Percentiles rank a stretch among this genome's conserved stretches.
phyloP scores from a whole-genome alignment of 2,113 vertebrate genomes.

The Oxyura jamaicensis region DNA sequence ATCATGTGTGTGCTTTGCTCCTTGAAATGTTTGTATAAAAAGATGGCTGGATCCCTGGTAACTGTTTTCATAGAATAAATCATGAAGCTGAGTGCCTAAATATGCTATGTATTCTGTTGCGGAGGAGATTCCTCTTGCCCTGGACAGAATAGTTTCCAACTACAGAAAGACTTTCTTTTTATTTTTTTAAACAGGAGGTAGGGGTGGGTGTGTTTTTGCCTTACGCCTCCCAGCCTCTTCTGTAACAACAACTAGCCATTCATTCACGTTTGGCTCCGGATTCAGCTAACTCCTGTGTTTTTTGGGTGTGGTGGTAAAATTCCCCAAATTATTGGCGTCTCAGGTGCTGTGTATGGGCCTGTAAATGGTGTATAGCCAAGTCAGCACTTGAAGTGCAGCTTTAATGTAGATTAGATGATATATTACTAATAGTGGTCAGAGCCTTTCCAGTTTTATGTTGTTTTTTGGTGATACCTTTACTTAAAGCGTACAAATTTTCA shows the following conservation, averaged over 20 bases:
- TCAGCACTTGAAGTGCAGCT: background rate
- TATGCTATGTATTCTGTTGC: background rate
- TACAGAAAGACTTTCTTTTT: background rate
- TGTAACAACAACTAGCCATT: background rate
- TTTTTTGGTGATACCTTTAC: background rate
- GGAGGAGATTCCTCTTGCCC: background rate
- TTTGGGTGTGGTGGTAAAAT: conserved; percentile 15
- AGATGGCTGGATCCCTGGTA: conserved; percentile 35
- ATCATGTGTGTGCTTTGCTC: conserved; percentile 1
- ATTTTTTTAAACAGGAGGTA: background rate
- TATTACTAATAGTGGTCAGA: background rate
- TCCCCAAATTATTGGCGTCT: background rate
- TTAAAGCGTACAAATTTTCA: background rate
- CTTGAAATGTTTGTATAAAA: conserved; percentile 4
- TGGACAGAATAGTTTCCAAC: conserved; percentile 23
- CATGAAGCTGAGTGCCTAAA: background rate
- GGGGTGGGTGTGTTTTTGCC: background rate
- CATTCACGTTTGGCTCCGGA: background rate
- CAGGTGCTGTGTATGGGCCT: background rate
- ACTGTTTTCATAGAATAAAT: conserved; percentile 7
- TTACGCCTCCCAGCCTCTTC: background rate
- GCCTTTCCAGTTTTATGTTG: background rate
- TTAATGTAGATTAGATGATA: background rate
- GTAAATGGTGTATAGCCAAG: background rate
- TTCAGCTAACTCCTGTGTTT: background rate